A percentile compares a stretch with the other conserved stretches of the same genome.
Conservation (phyloP, 2,113 vertebrate species). For the Australoheros scitulus region DNA sequence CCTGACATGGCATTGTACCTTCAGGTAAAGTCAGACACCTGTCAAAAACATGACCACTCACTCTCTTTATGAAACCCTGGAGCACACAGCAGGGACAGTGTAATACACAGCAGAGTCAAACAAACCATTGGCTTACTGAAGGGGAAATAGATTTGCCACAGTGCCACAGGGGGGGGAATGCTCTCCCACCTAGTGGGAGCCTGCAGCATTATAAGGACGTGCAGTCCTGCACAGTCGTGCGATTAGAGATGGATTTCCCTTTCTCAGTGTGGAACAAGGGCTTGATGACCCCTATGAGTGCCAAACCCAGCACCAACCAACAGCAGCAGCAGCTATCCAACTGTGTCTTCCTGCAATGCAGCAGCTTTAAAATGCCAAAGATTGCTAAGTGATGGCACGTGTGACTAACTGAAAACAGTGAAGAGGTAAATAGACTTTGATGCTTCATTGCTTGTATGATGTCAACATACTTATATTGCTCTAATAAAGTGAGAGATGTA, state of each 20-base stretch:
- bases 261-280: slow-evolving; percentile 25
- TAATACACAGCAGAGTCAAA: not conserved
- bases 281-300: slow-evolving; percentile 25
- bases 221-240: slow-evolving; percentile 18
- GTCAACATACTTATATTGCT: not conserved
- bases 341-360: slow-evolving; percentile 36
- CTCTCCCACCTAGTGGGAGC: slow-evolving; percentile 3
- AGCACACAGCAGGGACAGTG: not conserved
- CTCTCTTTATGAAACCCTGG: not conserved
- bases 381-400: not conserved
- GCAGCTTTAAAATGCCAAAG: not conserved
- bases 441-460: not conserved
- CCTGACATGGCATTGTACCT: not conserved
- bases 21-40: slow-evolving; percentile 6
- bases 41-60: not conserved
- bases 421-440: not conserved
- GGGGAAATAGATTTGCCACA: slow-evolving; percentile 37
- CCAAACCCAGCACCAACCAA: not conserved
- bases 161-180: slow-evolving; percentile 10
- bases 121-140: slow-evolving; percentile 25
- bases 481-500: not conserved
- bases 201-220: slow-evolving; percentile 13
- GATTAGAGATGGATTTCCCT: slow-evolving; percentile 37
- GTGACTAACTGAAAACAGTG: not conserved
- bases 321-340: slow-evolving; percentile 2